Evolutionary conservation across 2,888 invertebrate genomes (phyloP).

Genomic region (Apodemia duryi): DNA sequence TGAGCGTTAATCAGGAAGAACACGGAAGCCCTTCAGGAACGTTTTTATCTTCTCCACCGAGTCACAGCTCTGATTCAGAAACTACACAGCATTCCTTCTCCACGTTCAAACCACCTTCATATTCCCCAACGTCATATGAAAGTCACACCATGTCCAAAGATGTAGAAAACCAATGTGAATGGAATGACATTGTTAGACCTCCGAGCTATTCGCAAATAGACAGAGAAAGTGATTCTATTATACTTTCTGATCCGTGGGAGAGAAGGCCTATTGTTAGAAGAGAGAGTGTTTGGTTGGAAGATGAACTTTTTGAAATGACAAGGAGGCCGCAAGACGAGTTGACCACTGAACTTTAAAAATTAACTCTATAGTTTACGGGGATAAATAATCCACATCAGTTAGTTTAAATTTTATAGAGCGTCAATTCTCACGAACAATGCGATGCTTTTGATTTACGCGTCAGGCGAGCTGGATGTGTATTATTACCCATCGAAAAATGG

Average conservation of each 20-base stretch:
- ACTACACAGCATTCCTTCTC: constrained; percentile 68
- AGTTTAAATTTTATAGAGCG: neutral
- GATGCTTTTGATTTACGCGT: neutral
- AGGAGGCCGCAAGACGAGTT: constrained; percentile 93
- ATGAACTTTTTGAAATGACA: constrained; percentile 90
- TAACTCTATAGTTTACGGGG: neutral
- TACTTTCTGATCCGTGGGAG: constrained; percentile 71
- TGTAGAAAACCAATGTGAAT: constrained; percentile 67
- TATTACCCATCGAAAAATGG: neutral
- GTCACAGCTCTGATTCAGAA: constrained; percentile 63
- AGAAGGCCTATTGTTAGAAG: constrained; percentile 68
- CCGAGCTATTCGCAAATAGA: constrained; percentile 73
- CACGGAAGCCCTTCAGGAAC: constrained; percentile 88
- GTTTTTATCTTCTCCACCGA: constrained; percentile 83
- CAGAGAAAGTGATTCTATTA: constrained; percentile 61
- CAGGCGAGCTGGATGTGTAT: neutral
- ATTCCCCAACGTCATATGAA: constrained; percentile 73
- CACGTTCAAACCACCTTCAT: constrained; percentile 74
- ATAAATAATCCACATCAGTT: neutral
- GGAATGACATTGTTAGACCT: constrained; percentile 77
- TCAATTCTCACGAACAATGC: neutral
- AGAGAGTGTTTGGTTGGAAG: constrained; percentile 85
- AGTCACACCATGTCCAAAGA: constrained; percentile 63
- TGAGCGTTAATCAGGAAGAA: constrained; percentile 71
- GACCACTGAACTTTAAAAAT: constrained; percentile 87